phyloP scores from a whole-genome alignment of 1,140 invertebrate species.

The Marisa cornuarietis region DNA sequence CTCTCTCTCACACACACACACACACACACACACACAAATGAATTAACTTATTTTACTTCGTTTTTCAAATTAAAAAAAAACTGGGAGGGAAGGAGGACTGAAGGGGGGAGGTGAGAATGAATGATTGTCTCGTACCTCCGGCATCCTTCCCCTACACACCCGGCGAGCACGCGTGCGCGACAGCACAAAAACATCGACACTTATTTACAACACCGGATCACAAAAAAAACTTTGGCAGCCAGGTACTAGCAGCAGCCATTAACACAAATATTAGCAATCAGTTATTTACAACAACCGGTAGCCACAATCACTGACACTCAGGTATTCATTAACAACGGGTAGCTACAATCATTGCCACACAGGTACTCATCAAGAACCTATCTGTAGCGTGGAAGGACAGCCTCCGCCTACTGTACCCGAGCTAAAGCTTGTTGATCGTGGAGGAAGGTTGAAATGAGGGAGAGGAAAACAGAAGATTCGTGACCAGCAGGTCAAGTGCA shows the following conservation, averaged over 20 bases:
- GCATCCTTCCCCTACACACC: not conserved
- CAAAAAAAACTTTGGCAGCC: not conserved
- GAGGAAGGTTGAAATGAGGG: too few relatives aligned
- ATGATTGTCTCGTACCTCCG: not conserved
- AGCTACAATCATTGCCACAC: not conserved
- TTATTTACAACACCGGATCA: not conserved
- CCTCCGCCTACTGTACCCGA: too few relatives aligned
- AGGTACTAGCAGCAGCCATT: not conserved
- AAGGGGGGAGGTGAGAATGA: too few relatives aligned
- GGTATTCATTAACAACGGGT: not conserved
- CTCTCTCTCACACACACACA: too few relatives aligned
- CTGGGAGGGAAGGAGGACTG: too few relatives aligned
- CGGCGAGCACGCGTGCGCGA: not conserved
- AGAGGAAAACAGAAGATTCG: too few relatives aligned
- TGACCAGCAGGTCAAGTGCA: too few relatives aligned
- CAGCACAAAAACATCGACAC: not conserved
- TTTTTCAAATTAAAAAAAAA: too few relatives aligned
- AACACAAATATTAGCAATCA: not conserved
- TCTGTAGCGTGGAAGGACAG: too few relatives aligned
- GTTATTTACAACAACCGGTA: not conserved
- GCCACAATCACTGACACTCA: conserved; percentile 1
- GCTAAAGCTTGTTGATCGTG: too few relatives aligned
- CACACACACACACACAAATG: not conserved
- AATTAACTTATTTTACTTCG: too few relatives aligned
- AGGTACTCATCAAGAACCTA: too few relatives aligned